These are phyloP conservation scores for Drosophila sordidapex DNA, from an alignment of 2,888 invertebrate genomes.

Conservation along the genomic window DNA sequence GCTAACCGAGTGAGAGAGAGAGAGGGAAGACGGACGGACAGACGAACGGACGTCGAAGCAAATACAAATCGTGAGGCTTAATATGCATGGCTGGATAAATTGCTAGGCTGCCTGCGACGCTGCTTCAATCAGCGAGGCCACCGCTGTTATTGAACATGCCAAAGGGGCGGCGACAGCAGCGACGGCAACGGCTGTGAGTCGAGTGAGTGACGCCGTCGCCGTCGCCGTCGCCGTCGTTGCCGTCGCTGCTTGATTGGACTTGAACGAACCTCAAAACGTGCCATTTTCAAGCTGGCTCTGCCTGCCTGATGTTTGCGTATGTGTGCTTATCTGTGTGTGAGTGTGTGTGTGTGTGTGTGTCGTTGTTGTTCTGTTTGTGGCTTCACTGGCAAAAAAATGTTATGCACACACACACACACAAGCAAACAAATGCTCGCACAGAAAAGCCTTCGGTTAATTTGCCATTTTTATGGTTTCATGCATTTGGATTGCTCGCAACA, in stretches of 20 bases:
- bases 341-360: slow-evolving; percentile 17
- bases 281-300: slow-evolving; percentile 73
- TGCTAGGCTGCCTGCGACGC: slow-evolving; percentile 72
- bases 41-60: slow-evolving; percentile 46
- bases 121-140: slow-evolving; percentile 65
- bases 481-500: slow-evolving; percentile 48
- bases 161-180: slow-evolving; percentile 40
- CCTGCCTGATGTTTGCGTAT: slow-evolving; percentile 48
- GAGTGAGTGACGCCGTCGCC: slow-evolving; percentile 17
- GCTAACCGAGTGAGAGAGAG: not conserved
- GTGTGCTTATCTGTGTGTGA: slow-evolving; percentile 18
- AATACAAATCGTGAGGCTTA: slow-evolving; percentile 82
- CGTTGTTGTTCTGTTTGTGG: slow-evolving; percentile 66
- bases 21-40: slow-evolving; percentile 29
- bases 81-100: slow-evolving; percentile 81
- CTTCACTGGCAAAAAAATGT: slow-evolving; percentile 65
- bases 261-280: slow-evolving; percentile 79
- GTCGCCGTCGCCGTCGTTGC: slow-evolving; percentile 26
- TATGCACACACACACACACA: slow-evolving; percentile 40
- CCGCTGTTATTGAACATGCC: slow-evolving; percentile 35
- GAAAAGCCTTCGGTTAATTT: slow-evolving; percentile 74
- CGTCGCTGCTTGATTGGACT: slow-evolving; percentile 74
- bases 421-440: slow-evolving; percentile 19
- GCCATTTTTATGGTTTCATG: slow-evolving; percentile 83
- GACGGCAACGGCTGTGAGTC: slow-evolving; percentile 18